Evolutionary conservation across 2,113 vertebrate genomes (phyloP).

Genomic region (Fulica atra): DNA sequence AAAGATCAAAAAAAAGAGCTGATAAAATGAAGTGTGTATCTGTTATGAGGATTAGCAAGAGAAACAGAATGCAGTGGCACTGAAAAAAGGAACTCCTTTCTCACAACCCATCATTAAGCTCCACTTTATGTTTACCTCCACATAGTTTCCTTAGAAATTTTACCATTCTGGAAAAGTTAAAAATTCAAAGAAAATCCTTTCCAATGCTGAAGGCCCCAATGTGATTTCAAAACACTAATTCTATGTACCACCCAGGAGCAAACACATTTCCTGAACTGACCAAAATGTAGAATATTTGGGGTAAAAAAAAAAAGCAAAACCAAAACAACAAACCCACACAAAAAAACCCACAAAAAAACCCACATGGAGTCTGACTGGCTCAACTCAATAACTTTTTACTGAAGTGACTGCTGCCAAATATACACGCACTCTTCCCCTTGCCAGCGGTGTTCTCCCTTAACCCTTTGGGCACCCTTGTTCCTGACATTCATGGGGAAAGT

Average conservation of each 20-base stretch:
- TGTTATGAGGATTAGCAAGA: slow-evolving; percentile 39
- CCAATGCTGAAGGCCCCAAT: neutral
- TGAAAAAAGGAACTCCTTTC: slow-evolving; percentile 30
- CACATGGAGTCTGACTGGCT: slow-evolving; percentile 55
- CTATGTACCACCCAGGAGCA: slow-evolving; percentile 63
- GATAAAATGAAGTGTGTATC: neutral
- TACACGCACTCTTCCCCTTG: slow-evolving; percentile 25
- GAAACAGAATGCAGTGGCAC: slow-evolving; percentile 7
- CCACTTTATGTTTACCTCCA: slow-evolving; percentile 27
- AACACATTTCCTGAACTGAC: slow-evolving; percentile 56
- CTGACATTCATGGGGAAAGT: neutral
- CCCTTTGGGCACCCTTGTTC: slow-evolving; percentile 13
- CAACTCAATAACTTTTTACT: slow-evolving; percentile 61
- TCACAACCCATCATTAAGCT: slow-evolving; percentile 35
- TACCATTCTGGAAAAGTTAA: slow-evolving; percentile 44
- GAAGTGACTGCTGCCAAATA: slow-evolving; percentile 54
- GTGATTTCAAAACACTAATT: slow-evolving; percentile 58
- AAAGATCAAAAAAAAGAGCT: neutral
- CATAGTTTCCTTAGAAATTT: slow-evolving; percentile 47
- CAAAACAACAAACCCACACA: too few relatives aligned
- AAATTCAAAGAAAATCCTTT: slow-evolving; percentile 64
- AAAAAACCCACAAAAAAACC: neutral
- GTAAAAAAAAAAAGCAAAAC: neutral
- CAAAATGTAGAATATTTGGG: slow-evolving; percentile 57
- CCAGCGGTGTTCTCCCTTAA: slow-evolving; percentile 51